phyloP scores from a whole-genome alignment of 2,113 vertebrate species.

The Paradoxurus hermaphroditus region DNA sequence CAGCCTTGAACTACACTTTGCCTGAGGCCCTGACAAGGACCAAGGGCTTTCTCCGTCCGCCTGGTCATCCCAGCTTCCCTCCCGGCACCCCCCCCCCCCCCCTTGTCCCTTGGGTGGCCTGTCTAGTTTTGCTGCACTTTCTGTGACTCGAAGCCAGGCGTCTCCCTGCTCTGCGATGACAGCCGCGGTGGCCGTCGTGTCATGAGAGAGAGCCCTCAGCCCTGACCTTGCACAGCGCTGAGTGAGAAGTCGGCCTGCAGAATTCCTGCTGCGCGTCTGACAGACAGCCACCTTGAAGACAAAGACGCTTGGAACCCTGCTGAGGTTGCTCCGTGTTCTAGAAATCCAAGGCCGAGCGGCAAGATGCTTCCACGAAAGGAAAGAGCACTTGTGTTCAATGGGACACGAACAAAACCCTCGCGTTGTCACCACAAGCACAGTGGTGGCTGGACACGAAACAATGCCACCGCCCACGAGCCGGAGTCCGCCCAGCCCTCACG shows the following conservation, averaged over 20 bases:
- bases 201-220: not conserved
- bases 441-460: not conserved
- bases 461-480: too few species aligned
- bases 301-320: not conserved
- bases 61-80: not conserved
- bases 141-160: not conserved
- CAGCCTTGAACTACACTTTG: not conserved
- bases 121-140: not conserved
- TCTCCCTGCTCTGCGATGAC: rapidly evolving
- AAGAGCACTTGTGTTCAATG: not conserved
- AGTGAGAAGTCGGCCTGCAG: not conserved
- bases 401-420: not conserved
- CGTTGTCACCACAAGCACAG: not conserved
- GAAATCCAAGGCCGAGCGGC: not conserved
- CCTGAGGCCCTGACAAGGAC: not conserved
- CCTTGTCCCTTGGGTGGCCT: not conserved
- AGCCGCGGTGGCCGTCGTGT: rapidly evolving
- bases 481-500: not conserved
- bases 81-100: rapidly evolving
- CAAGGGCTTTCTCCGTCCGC: not conserved
- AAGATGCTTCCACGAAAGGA: not conserved
- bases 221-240: not conserved
- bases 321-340: not conserved
- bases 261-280: not conserved
- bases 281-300: not conserved